Percentiles rank a stretch among this genome's conserved stretches.
These are phyloP conservation scores for Microdon myrmicae DNA, from an alignment of 2,888 invertebrate species.

Conservation along the genomic window DNA sequence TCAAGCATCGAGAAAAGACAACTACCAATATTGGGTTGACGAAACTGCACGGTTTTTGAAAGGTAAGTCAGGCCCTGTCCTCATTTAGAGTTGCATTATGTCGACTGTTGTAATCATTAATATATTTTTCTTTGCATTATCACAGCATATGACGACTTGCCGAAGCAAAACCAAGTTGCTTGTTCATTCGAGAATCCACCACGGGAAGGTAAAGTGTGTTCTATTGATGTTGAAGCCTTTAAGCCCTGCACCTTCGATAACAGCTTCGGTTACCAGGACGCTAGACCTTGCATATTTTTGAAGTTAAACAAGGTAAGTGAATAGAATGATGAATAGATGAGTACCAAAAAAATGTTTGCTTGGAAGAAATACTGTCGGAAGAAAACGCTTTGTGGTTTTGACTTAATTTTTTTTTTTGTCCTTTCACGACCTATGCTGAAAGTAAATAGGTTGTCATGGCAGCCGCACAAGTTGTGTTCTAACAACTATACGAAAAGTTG, in stretches of 20 bases:
- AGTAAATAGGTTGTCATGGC: too few species aligned
- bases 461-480: too few species aligned
- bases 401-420: too few species aligned
- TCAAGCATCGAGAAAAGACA: conserved; percentile 72
- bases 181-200: conserved; percentile 75
- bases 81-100: background rate
- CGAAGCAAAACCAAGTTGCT: conserved; percentile 72
- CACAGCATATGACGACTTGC: conserved; percentile 65
- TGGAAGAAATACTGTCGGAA: background rate
- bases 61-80: conserved; percentile 70
- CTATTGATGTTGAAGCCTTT: conserved; percentile 79
- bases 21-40: conserved; percentile 82
- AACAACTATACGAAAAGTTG: too few species aligned
- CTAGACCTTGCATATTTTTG: conserved; percentile 93
- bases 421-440: too few species aligned
- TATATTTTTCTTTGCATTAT: conserved; percentile 12
- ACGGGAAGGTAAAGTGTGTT: conserved; percentile 80
- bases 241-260: conserved; percentile 80
- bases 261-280: conserved; percentile 86
- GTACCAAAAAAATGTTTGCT: too few species aligned
- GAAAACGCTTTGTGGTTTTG: too few species aligned
- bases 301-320: conserved; percentile 90
- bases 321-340: background rate
- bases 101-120: background rate
- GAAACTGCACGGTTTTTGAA: conserved; percentile 81